These are phyloP conservation scores for Zeus faber DNA, from an alignment of 2,113 vertebrate genomes.

Conservation along the genomic window DNA sequence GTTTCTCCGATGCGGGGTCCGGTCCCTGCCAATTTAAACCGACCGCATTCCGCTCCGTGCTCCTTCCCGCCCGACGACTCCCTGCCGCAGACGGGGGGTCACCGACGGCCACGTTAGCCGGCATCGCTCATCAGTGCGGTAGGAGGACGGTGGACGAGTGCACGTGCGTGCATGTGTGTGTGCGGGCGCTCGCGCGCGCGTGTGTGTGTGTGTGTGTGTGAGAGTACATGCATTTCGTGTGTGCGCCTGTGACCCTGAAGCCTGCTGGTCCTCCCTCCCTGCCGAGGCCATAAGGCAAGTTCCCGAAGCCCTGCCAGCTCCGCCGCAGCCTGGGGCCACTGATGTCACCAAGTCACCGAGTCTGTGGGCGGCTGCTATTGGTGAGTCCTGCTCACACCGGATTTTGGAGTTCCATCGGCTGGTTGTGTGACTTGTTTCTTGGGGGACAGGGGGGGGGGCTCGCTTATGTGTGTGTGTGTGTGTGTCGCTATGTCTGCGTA, in stretches of 20 bases:
- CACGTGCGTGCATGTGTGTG: not conserved
- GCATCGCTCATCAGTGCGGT: no score
- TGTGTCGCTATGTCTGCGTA: constrained; percentile 18
- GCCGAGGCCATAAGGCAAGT: constrained; percentile 74
- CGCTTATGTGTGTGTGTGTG: not conserved
- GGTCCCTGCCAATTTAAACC: constrained; percentile 26
- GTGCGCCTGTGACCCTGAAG: constrained; percentile 17
- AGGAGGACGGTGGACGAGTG: no score
- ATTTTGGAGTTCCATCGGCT: constrained; percentile 72
- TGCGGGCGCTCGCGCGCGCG: constrained; percentile 9
- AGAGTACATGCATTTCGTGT: constrained; percentile 10
- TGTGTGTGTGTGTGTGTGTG: constrained; percentile 15
- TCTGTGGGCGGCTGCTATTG: constrained; percentile 74
- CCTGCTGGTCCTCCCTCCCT: constrained; percentile 49
- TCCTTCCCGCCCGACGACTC: no score
- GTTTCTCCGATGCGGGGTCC: constrained; percentile 5
- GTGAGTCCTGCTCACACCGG: constrained; percentile 74
- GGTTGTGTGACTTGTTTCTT: constrained; percentile 61
- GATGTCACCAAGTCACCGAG: constrained; percentile 75
- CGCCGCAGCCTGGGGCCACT: constrained; percentile 67
- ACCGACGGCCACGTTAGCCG: constrained; percentile 27
- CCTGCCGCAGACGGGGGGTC: constrained; percentile 32
- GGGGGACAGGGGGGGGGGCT: not conserved
- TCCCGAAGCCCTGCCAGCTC: constrained; percentile 66
- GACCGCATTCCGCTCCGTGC: constrained; percentile 12